Evolutionary conservation across 2,888 invertebrate genomes (phyloP).

Genomic region (Pseudococcus viburni): DNA sequence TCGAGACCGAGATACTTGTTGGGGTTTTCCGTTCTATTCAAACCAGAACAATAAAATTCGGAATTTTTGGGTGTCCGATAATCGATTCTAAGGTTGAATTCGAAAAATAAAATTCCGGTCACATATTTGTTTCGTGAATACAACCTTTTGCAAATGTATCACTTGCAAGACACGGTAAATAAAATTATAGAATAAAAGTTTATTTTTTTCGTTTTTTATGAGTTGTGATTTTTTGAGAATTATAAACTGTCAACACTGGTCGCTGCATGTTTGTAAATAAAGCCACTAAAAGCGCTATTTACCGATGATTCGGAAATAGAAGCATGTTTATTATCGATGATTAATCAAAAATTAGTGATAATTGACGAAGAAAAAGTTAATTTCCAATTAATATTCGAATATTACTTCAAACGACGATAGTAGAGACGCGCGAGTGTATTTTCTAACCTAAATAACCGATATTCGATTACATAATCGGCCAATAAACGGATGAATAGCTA

Average conservation of each 20-base stretch:
- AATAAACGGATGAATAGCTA: constrained; percentile 27
- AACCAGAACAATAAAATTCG: too few relatives aligned
- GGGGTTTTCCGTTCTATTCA: too few relatives aligned
- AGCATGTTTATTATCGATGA: background rate
- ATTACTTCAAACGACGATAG: background rate
- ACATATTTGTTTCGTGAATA: too few relatives aligned
- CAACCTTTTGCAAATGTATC: too few relatives aligned
- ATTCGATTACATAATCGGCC: constrained; percentile 23
- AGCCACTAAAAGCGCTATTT: background rate
- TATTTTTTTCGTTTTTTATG: background rate
- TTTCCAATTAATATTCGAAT: background rate
- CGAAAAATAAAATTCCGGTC: too few relatives aligned
- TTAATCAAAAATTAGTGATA: background rate
- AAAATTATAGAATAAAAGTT: too few relatives aligned
- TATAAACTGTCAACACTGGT: background rate
- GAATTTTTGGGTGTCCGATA: too few relatives aligned
- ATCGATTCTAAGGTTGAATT: too few relatives aligned
- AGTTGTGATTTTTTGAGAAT: background rate
- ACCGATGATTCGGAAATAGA: too few relatives aligned
- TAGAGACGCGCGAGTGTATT: constrained; percentile 6
- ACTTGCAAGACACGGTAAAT: too few relatives aligned
- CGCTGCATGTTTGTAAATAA: background rate
- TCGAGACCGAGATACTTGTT: too few relatives aligned
- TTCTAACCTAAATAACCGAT: constrained; percentile 28
- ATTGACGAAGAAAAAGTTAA: background rate